Base-by-base conservation (phyloP, 1,140 invertebrate genomes). In the Cotesia vestalis region DNA sequence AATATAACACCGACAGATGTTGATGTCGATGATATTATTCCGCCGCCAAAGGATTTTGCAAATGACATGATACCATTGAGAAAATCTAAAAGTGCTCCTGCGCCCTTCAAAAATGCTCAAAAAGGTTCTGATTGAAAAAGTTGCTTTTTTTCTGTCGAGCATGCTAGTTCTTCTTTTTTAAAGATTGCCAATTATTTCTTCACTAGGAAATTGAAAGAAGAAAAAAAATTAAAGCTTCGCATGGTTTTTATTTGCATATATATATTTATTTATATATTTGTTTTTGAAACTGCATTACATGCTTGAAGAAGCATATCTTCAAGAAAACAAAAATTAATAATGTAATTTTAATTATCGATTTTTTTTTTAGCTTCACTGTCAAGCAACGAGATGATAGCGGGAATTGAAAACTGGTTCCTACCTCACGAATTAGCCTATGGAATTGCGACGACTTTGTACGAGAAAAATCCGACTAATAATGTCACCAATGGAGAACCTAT, bases 401-500 rank as follows among this genome's bases (percentile, higher is more conserved):
- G 92, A 59, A 87, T 92, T n/a, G 75, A 84, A 1, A 88, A 93
- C 81, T 94, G 93, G 93, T 90, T 90, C 77, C 86, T 85, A 72
- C 88, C 91, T 63, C 87, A 91, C 38, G 89, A 91, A 57, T 87
- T 87, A 73, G 91, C 92, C 1, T 95, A 90, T 79, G 94, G 94
- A 67, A 86, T 91, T 70, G 90, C 90, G 0, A 90, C 92, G 27
- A 93, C 92, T 0, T 84, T 95, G 2, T 95, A 95, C 78, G 94
- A 95, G 82, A 90, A 89, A 72, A 93, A 96, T 86, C 94, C 94
- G 71, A 84, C 92, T 27, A 94, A 92, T 53, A 90, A 91, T 73
- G 86, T 90, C 63, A 90, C 91, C 68, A 94, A 94, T 87, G 95
- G 96, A 4, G 93, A 94, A 82, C 96, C 96, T 12, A 94, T 97